A percentile compares a stretch with the other conserved stretches of the same genome.
phyloP scores from a whole-genome alignment of 2,888 invertebrate genomes.

The Pomacea canaliculata region DNA sequence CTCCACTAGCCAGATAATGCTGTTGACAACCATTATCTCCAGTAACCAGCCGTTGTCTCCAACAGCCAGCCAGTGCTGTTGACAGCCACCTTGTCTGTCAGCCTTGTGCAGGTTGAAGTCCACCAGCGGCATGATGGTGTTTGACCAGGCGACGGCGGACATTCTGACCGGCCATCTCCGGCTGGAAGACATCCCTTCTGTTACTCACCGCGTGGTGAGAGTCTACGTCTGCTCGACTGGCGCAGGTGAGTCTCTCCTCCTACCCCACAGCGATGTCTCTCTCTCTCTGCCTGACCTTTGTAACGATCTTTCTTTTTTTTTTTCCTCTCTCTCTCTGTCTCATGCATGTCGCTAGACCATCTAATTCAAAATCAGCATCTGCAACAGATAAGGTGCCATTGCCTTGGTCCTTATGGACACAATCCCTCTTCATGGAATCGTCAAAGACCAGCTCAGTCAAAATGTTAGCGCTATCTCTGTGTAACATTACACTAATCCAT shows the following conservation, averaged over 20 bases:
- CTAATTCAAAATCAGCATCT: no score
- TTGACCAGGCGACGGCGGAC: conserved; percentile 11
- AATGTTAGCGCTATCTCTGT: no score
- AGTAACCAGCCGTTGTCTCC: no score
- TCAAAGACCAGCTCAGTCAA: no score
- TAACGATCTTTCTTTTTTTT: not conserved
- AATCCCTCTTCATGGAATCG: no score
- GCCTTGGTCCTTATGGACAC: no score
- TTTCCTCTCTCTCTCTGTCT: not conserved
- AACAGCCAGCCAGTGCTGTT: no score
- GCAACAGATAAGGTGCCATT: no score
- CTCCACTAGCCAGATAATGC: no score
- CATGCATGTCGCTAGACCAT: no score
- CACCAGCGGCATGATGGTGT: conserved; percentile 1
- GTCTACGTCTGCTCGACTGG: conserved; percentile 55
- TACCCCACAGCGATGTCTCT: not conserved
- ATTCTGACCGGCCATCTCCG: conserved; percentile 42
- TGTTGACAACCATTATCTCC: no score
- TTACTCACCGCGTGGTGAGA: conserved; percentile 50
- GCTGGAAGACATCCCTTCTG: conserved; percentile 44
- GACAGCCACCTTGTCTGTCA: not conserved
- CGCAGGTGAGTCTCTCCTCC: conserved; percentile 42
- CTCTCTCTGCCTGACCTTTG: not conserved
- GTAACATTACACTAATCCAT: no score
- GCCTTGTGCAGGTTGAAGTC: conserved; percentile 1